These are phyloP conservation scores for Morone saxatilis DNA, from an alignment of 2,113 vertebrate species.

Conservation along the genomic window DNA sequence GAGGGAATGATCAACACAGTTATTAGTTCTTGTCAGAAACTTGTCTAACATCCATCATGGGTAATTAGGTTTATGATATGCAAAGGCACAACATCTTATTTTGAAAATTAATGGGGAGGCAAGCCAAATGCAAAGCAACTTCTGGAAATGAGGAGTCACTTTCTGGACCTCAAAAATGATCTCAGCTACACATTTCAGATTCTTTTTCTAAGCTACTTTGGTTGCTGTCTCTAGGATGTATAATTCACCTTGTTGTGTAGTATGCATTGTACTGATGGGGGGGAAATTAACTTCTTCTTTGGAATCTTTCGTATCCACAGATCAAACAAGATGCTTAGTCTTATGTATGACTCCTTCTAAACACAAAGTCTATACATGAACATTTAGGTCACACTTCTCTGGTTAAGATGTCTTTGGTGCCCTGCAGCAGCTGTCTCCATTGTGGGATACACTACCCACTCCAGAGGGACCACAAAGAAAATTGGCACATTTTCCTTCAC, in stretches of 20 bases:
- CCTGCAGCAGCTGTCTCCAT: conserved; percentile 55
- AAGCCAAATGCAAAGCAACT: conserved; percentile 28
- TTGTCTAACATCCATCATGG: conserved; percentile 68
- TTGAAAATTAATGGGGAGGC: conserved; percentile 53
- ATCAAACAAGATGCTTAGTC: conserved; percentile 24
- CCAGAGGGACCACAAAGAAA: conserved; percentile 28
- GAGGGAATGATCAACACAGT: conserved; percentile 65
- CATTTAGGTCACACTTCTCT: conserved; percentile 69
- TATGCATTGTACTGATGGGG: conserved; percentile 3
- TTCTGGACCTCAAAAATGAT: conserved; percentile 20
- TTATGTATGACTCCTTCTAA: conserved; percentile 45
- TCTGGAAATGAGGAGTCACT: conserved; percentile 41
- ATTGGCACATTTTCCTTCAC: conserved; percentile 13
- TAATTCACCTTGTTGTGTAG: conserved; percentile 51
- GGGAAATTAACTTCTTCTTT: too few species aligned
- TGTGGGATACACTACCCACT: conserved; percentile 61
- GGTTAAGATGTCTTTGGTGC: conserved; percentile 32
- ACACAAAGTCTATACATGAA: conserved; percentile 45
- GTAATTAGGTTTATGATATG: conserved; percentile 72
- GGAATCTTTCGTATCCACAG: conserved; percentile 6
- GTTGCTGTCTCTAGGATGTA: conserved; percentile 28
- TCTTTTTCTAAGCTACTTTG: conserved; percentile 20
- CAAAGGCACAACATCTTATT: conserved; percentile 66
- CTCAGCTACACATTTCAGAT: conserved; percentile 30
- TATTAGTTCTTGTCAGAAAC: conserved; percentile 73